A percentile compares a stretch with the other conserved stretches of the same genome.
Conservation (phyloP, 1,140 invertebrate species). For the Atta colombica region DNA sequence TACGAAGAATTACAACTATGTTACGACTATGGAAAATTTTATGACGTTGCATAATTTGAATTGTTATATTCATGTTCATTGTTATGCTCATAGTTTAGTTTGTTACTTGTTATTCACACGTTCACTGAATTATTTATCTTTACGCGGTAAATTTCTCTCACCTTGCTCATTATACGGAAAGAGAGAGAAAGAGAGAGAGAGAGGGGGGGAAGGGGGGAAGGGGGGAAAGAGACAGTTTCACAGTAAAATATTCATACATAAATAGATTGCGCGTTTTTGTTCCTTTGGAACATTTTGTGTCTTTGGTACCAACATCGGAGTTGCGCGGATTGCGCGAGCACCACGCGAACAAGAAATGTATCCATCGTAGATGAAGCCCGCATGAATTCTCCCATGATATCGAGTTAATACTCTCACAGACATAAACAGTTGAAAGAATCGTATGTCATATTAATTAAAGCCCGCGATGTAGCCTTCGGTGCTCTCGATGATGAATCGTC, state of each 20-base stretch:
- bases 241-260: slow-evolving; percentile 6
- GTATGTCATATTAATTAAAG: slow-evolving; percentile 43
- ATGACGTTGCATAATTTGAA: neutral
- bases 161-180: neutral
- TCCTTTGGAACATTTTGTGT: neutral
- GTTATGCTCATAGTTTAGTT: neutral
- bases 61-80: neutral
- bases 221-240: neutral
- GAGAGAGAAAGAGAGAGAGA: neutral
- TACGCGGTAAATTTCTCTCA: neutral
- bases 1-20: neutral
- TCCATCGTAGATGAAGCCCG: neutral
- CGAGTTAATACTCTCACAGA: neutral
- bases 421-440: slow-evolving; percentile 25
- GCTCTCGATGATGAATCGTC: neutral
- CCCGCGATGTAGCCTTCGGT: neutral
- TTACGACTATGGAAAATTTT: neutral
- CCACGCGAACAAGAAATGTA: neutral
- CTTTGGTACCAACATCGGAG: neutral
- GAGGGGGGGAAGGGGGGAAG: neutral
- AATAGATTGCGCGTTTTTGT: slow-evolving; percentile 10
- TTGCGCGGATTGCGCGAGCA: neutral
- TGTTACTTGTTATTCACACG: neutral
- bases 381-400: neutral
- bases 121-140: slow-evolving; percentile 3